Percentiles rank a stretch among this genome's conserved stretches.
Evolutionary conservation across 2,113 vertebrate species (phyloP).

Genomic region (Phrynosoma blainvillii): DNA sequence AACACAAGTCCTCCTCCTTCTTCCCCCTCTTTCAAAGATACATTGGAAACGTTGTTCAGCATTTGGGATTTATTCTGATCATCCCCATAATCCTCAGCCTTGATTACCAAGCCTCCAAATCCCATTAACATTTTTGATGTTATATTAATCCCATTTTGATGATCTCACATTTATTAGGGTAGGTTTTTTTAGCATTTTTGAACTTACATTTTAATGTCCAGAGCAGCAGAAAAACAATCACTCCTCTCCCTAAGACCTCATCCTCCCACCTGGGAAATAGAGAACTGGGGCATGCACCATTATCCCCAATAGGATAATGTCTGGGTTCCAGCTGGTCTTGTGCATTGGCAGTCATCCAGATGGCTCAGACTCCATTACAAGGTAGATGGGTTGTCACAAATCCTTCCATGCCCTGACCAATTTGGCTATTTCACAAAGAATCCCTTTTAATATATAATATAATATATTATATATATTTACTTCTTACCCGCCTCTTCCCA

Average conservation of each 20-base stretch:
- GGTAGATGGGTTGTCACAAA: neutral
- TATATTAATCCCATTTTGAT: constrained; percentile 73
- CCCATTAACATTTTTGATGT: constrained; percentile 74
- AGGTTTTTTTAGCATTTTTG: constrained; percentile 79
- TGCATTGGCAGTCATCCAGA: neutral
- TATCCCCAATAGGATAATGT: neutral
- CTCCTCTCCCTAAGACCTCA: no score
- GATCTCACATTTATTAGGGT: constrained; percentile 66
- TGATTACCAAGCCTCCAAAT: constrained; percentile 65
- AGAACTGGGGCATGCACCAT: no score
- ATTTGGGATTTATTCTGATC: constrained; percentile 69
- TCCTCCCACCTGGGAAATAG: neutral
- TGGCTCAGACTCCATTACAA: neutral
- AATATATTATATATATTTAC: no score
- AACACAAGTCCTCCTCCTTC: no score
- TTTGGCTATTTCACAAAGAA: no score
- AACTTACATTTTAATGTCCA: constrained; percentile 43
- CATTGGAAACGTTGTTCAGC: constrained; percentile 47
- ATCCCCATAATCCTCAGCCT: constrained; percentile 60
- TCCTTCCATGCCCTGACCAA: neutral
- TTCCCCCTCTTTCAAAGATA: constrained; percentile 45
- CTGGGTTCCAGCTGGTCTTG: neutral
- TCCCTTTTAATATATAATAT: no score
- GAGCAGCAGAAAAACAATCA: constrained; percentile 34
- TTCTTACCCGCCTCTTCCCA: no score